Base-by-base conservation (phyloP, 2,797 vertebrate genomes). In the Danio aesculapii region DNA sequence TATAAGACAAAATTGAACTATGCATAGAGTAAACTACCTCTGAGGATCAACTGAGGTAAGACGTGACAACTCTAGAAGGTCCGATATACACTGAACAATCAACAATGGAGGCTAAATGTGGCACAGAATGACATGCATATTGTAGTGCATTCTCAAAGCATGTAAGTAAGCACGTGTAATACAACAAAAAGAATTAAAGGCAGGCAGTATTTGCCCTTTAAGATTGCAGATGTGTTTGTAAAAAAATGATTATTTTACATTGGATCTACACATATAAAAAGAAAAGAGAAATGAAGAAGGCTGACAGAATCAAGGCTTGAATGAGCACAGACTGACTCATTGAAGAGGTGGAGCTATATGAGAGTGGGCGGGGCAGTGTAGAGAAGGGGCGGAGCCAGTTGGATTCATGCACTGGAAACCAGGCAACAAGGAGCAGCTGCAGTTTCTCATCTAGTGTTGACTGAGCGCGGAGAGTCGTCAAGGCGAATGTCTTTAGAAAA, bases 1-100 rank as follows among this genome's bases (percentile, higher is more conserved):
- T 69, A 30, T 12, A 62, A 63, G 44, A 84, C 80, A 53, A 73
- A 74, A 85, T 30, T 80, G 82, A 84, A 88, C 86, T 90, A 91
- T 92, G 92, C 92, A 93, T 93, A 94, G 90, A 91, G 92, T 85
- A 55, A 77, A 88, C 85, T 89, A 89, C 83, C 87, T 88, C 75
- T 88, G 86, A 90, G 85, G 86, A 69, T 73, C 76, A 90, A 90
- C 90, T 89, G 88, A 93, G 92, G 89, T 91, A 91, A 39, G 19
- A 81, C 13, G 61, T 50, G 63, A 90, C 74, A 79, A 70, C 86
- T 79, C 83, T 75, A 83, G 82, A 85, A 88, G 80, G 85, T 85
- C 75, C 47, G 75, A 75, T 87, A 85, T 52, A 81, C 71, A n/a
- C 50, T 64, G 64, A 72, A 58, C 11, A 30, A 93, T 92, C 93